Evolutionary conservation across 2,888 invertebrate genomes (phyloP).

Genomic region (Nysson spinosus): DNA sequence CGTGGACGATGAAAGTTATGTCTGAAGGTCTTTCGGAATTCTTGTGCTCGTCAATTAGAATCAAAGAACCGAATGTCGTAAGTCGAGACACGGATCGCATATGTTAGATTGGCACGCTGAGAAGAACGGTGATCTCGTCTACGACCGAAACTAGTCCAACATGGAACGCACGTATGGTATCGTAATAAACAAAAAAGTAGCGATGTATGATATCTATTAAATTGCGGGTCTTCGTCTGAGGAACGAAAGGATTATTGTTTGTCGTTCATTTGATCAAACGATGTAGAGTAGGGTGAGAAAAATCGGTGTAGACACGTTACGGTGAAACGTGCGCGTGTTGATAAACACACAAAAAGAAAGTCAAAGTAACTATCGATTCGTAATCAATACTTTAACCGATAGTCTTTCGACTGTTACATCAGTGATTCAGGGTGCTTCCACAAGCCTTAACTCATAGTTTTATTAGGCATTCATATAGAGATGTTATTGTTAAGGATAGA

Average conservation of each 20-base stretch:
- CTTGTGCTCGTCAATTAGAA: slow-evolving; percentile 15
- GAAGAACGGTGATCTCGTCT: slow-evolving; percentile 29
- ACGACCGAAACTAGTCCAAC: slow-evolving; percentile 69
- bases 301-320: slow-evolving; percentile 6
- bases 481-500: slow-evolving; percentile 53
- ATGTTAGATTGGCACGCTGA: slow-evolving; percentile 14
- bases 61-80: slow-evolving; percentile 34
- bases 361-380: slow-evolving; percentile 23
- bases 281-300: background rate
- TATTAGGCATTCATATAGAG: slow-evolving; percentile 52
- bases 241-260: slow-evolving; percentile 12
- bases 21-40: slow-evolving; percentile 59
- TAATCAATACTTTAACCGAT: slow-evolving; percentile 29
- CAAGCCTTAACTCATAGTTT: slow-evolving; percentile 59
- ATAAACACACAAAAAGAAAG: slow-evolving; percentile 10
- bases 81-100: slow-evolving; percentile 11
- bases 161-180: slow-evolving; percentile 48
- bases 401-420: slow-evolving; percentile 59
- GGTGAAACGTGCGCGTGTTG: background rate
- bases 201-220: slow-evolving; percentile 18
- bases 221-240: slow-evolving; percentile 15
- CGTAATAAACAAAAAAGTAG: slow-evolving; percentile 25
- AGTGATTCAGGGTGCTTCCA: slow-evolving; percentile 76
- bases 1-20: slow-evolving; percentile 75
- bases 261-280: slow-evolving; percentile 20